Base-by-base conservation (phyloP, 2,888 invertebrate genomes). In the Resseliella maxima region DNA sequence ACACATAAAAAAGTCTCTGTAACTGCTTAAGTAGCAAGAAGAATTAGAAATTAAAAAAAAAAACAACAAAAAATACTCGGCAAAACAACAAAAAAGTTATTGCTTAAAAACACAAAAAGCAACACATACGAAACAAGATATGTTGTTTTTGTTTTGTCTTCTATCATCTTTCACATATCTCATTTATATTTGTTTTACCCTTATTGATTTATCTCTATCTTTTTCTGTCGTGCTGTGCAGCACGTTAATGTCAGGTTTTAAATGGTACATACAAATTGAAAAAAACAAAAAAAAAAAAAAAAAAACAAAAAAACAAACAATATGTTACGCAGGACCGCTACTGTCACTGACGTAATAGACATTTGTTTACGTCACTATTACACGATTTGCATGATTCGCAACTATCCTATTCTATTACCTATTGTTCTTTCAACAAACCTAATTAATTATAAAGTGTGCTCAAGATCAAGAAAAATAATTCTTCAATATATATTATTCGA, bases 41-140 rank as follows among this genome's bases (percentile, higher is more conserved):
- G 24, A 59, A 3, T 3, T 2, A 59, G 59, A 59, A 59, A 12
- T 0, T 8, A 24, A 24, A 3, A 3, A 31, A 72, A 72, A 72
- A 35, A 72, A 31, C 15, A 18, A 50, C 12, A 18, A 50, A n/a
- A n/a, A n/a, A n/a, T n/a, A n/a, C n/a, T n/a, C 27, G 72, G 31
- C 27, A 72, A 35, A 72, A 72, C 35, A 27, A 72, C 72, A 83
- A 83, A 83, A 38, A 38, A n/a, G n/a, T 83, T 83, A 27, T 38
- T n/a, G 6, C 31, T 15, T n/a, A 38, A 83, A 72, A 35, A 27
- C 10, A 59, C 35, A 35, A 72, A 38, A 83, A 38, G 3, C 24
- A 83, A 15, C 36, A n/a, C 36, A n/a, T 24, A 36, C n/a, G 38
- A 83, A 83, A 83, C 83, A 83, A 83, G 83, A 83, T 38, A 38